Evolutionary conservation across 2,113 vertebrate species (phyloP).

Genomic region (Elanoides forficatus): DNA sequence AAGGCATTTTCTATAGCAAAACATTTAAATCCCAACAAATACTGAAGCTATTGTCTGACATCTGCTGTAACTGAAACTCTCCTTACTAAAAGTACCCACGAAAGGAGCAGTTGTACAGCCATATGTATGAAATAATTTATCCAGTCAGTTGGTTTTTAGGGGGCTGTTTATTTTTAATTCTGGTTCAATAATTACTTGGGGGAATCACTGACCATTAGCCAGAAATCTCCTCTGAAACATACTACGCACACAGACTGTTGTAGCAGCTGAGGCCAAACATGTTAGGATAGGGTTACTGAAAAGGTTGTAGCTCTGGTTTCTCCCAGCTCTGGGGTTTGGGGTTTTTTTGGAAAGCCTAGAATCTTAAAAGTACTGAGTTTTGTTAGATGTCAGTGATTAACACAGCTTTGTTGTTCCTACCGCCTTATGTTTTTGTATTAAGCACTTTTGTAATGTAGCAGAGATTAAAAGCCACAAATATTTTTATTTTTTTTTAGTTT

Average conservation of each 20-base stretch:
- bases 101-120: background rate
- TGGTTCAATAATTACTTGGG: background rate
- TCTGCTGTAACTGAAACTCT: background rate
- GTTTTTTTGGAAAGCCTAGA: background rate
- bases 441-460: background rate
- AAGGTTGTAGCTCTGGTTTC: background rate
- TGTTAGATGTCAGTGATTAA: background rate
- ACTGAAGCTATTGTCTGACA: background rate
- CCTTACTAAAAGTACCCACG: background rate
- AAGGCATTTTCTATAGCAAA: background rate
- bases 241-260: background rate
- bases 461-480: background rate
- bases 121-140: background rate
- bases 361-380: background rate
- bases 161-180: background rate
- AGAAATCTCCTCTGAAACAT: background rate
- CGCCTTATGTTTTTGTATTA: background rate
- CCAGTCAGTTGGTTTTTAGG: background rate
- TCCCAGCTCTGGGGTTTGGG: background rate
- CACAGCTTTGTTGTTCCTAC: background rate
- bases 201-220: background rate
- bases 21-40: background rate
- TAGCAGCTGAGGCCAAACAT: background rate
- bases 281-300: background rate
- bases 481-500: background rate